These are phyloP conservation scores for Phalacrocorax aristotelis DNA, from an alignment of 2,113 vertebrate species.

Conservation along the genomic window DNA sequence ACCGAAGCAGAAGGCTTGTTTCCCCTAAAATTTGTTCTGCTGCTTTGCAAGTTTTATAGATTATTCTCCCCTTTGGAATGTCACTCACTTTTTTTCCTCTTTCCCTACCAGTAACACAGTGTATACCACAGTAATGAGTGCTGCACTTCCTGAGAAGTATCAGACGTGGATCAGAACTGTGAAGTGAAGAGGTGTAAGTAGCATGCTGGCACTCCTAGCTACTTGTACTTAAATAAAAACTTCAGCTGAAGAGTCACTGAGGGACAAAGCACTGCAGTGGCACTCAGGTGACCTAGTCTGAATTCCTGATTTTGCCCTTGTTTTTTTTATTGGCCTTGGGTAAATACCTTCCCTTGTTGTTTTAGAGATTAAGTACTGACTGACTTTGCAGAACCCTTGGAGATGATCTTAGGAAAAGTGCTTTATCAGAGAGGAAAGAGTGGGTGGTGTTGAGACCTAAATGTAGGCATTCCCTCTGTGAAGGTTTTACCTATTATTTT, in stretches of 20 bases:
- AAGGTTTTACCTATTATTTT: not conserved
- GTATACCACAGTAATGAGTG: conserved; percentile 81
- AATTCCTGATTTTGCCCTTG: not conserved
- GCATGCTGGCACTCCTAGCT: not conserved
- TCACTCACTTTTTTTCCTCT: not conserved
- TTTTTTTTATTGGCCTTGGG: not conserved
- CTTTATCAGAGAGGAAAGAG: not conserved
- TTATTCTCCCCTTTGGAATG: not conserved
- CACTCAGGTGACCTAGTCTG: not conserved
- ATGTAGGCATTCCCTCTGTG: not conserved
- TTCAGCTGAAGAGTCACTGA: not conserved
- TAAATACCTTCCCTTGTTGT: not conserved
- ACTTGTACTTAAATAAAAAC: not conserved
- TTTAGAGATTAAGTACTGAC: not conserved
- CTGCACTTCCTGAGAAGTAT: conserved; percentile 70
- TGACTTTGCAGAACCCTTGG: not conserved
- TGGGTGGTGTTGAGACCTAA: not conserved
- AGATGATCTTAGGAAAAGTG: not conserved
- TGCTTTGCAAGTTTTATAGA: not conserved
- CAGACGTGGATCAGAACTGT: conserved; percentile 58
- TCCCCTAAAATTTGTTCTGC: not conserved
- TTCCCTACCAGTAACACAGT: conserved; percentile 68
- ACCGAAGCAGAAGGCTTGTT: not conserved
- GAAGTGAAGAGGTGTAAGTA: conserved; percentile 6
- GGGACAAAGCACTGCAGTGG: not conserved